Percentiles rank a stretch among this genome's conserved stretches.
These are phyloP conservation scores for Cheilosia soror DNA, from an alignment of 2,888 invertebrate species.

Conservation along the genomic window DNA sequence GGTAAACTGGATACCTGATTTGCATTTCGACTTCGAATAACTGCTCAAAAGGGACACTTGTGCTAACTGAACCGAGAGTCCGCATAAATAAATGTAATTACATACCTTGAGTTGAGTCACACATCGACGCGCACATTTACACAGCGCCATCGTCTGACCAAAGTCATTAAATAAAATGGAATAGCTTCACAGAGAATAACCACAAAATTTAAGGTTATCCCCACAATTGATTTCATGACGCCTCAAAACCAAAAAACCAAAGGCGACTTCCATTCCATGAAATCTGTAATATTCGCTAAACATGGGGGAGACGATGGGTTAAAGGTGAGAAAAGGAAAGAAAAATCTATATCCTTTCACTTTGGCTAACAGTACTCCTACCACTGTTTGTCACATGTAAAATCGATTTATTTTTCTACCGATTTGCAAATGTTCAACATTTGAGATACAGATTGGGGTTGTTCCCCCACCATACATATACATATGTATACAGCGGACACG, in stretches of 20 bases:
- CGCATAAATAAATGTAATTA: not conserved
- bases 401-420: slow-evolving; percentile 71
- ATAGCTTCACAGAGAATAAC: slow-evolving; percentile 43
- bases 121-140: not conserved
- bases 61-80: not conserved
- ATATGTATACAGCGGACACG: not conserved
- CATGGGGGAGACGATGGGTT: slow-evolving; percentile 17
- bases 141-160: slow-evolving; percentile 36
- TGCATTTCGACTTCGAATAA: no score
- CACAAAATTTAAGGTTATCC: slow-evolving; percentile 61
- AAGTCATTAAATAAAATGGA: slow-evolving; percentile 62
- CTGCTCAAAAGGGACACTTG: not conserved
- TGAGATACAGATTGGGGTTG: slow-evolving; percentile 66
- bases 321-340: slow-evolving; percentile 24
- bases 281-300: slow-evolving; percentile 53
- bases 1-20: no score
- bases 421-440: slow-evolving; percentile 72
- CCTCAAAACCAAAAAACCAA: slow-evolving; percentile 65
- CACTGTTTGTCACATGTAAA: slow-evolving; percentile 71
- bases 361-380: slow-evolving; percentile 3
- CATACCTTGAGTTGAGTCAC: not conserved
- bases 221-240: slow-evolving; percentile 69
- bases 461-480: not conserved
- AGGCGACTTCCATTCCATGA: slow-evolving; percentile 16
- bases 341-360: slow-evolving; percentile 41